Base-by-base conservation (phyloP, 1,140 invertebrate genomes). In the Globodera rostochiensis region DNA sequence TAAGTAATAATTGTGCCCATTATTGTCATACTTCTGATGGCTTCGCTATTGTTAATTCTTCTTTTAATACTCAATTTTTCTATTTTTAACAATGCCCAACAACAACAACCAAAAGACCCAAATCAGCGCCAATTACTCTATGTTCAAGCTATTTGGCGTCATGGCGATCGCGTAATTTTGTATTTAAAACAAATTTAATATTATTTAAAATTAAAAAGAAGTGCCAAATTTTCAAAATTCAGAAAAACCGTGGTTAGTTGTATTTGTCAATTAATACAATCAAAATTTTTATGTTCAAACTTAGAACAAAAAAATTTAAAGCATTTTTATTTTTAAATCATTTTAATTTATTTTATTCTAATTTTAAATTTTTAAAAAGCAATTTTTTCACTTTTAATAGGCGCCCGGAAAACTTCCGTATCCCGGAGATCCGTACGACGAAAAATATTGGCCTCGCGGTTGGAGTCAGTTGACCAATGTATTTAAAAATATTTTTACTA, bases 381-480 rank as follows among this genome's bases (percentile, higher is more conserved):
- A 74, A 36, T 36, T 36, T 36, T 1, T 47, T n/a, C 13, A 25
- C 3, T 57, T 49, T 74, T 74, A n/a, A 0, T 3, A 75, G 74
- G 74, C 60, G 3, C 76, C 76, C 8, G 69, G 21, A 3, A 69
- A 69, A 69, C 25, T 66, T 19, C 76, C 76, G 15, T 78, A 78
- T n/a, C 76, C 76, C 21, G 57, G 19, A 8, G 76, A 78, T 9
- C 76, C 21, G 19, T 70, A 78, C 69, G 76, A 78, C 76, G 53
- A 78, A 19, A 60, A 47, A 47, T 78, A 69, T 78, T 78, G 76
- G 76, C 76, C 76, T 13, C 66, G 76, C 15, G 76, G 76, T 4
- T 78, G 76, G 76, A 70, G 64, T 46, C 76, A 78, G 13, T 19
- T 78, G 49, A 78, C 76, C 21, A 78, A 78, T 45, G 76, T 78